phyloP scores from a whole-genome alignment of 1,140 invertebrate genomes.

The Bombus waltoni region DNA sequence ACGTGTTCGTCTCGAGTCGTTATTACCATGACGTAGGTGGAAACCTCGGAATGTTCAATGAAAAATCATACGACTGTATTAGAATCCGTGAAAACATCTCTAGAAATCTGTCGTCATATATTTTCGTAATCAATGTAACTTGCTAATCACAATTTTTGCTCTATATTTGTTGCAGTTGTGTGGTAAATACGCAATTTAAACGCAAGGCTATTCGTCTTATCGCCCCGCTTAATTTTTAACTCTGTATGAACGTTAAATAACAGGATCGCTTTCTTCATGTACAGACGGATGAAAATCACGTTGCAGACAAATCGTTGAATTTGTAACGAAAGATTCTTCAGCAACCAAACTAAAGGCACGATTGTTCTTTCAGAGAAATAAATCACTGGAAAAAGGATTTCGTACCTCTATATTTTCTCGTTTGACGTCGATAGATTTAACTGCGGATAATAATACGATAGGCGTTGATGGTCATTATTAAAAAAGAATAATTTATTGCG shows the following conservation, averaged over 20 bases:
- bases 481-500: slow-evolving; percentile 6
- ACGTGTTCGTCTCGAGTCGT: not conserved
- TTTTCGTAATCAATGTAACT: not conserved
- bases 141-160: not conserved
- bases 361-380: not conserved
- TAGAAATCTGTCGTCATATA: not conserved
- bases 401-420: not conserved
- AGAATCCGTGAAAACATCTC: too few relatives aligned
- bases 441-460: not conserved
- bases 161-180: not conserved
- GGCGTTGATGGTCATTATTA: not conserved
- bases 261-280: not conserved
- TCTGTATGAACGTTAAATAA: not conserved
- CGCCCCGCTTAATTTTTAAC: not conserved
- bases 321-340: not conserved
- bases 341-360: not conserved
- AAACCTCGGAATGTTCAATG: slow-evolving; percentile 23
- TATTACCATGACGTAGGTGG: slow-evolving; percentile 28
- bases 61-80: not conserved
- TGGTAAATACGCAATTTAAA: not conserved
- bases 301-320: not conserved
- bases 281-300: not conserved
- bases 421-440: not conserved
- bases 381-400: not conserved
- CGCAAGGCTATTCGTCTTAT: not conserved